Evolutionary conservation across 2,888 invertebrate genomes (phyloP).

Genomic region (Plebejus anna): DNA sequence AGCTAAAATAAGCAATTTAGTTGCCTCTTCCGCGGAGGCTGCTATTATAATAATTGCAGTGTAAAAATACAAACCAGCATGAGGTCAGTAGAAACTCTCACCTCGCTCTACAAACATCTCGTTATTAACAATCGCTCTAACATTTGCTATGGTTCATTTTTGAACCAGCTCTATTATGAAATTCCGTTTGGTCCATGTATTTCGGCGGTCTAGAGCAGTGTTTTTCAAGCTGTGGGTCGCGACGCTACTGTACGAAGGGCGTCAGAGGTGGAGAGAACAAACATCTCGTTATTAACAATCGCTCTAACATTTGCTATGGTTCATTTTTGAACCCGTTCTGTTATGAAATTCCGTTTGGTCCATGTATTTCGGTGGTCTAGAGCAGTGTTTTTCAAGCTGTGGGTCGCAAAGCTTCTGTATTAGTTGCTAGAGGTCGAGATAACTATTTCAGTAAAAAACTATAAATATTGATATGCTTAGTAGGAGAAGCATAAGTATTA

Average conservation of each 20-base stretch:
- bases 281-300: constrained; percentile 30
- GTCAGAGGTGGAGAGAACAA: constrained; percentile 21
- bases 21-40: constrained; percentile 26
- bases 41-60: constrained; percentile 35
- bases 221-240: no score
- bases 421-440: no score
- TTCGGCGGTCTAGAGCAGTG: no score
- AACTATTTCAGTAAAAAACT: no score
- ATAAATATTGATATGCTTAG: no score
- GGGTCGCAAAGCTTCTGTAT: no score
- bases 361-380: no score
- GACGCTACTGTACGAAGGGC: no score
- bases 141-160: neutral
- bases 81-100: constrained; percentile 38
- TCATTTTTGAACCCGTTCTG: neutral
- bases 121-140: constrained; percentile 22
- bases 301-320: neutral
- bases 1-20: constrained; percentile 3
- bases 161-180: neutral
- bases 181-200: neutral
- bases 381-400: no score
- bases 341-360: neutral
- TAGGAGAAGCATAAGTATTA: no score
- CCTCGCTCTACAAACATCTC: constrained; percentile 37
- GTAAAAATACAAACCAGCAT: constrained; percentile 29